Evolutionary conservation across 2,113 vertebrate species (phyloP), one percentile per base, ranked within the genome.

Genomic region (Empidonax traillii): DNA sequence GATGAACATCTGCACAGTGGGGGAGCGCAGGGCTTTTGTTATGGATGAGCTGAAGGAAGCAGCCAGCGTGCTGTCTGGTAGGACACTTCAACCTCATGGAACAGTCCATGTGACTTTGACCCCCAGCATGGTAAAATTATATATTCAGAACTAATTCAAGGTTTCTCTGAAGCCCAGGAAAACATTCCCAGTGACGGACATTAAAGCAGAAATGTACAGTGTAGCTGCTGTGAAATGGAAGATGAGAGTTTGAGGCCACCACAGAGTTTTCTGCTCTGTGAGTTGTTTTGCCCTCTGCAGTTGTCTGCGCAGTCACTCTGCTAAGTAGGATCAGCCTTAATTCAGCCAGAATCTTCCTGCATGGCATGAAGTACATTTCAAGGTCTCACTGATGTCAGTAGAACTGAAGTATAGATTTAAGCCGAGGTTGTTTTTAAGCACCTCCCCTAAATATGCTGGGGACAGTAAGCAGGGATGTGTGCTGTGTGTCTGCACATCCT

Each of bases 231-330:
- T 85, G 80, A 74, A 93, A 96, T 89, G 68, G 80, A 89, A 93
- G 80, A 52, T 63, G 76, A 87, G 68, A 84, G 56, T 93, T 81
- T 95, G 89, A 87, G 80, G 76, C 84, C 84, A 86, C 56, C 59
- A 13, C 14, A 6, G 90, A 74, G 53, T 66, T 86, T 73, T 85
- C 58, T 76, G 78, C 77, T 89, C 66, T 0, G 0, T 65, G 92
- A 77, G 76, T 66, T 90, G 75, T 94, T 93, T 88, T 93, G 90
- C 92, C 90, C 73, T 94, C 68, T 81, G 68, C 76, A 16, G 27
- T 71, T 90, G 79, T 71, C 72, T 81, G 89, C 77, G 90, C 85
- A 90, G 52, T 93, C 79, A 25, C 61, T 81, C 65, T 94, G 68
- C 47, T 84, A 65, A 89, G 66, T 4, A 61, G 49, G 61, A 93